Percentiles rank a stretch among this genome's conserved stretches.
Evolutionary conservation across 2,113 vertebrate genomes (phyloP).

Genomic region (Cheirogaleus medius): DNA sequence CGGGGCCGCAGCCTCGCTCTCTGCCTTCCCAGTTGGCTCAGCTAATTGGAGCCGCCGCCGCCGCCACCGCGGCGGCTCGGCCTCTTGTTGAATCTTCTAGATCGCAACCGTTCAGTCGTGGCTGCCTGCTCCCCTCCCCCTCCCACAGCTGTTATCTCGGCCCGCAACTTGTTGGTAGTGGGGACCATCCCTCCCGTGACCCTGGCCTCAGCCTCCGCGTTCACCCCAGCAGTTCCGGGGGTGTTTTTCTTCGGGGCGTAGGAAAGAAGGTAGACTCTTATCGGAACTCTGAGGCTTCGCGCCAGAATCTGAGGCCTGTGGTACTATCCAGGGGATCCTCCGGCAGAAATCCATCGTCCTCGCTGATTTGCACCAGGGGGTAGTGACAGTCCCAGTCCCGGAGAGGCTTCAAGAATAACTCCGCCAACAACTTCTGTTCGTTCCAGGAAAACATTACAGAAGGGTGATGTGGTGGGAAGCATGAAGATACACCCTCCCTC

Average conservation of each 20-base stretch:
- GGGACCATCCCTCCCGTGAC: constrained; percentile 33
- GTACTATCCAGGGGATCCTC: not conserved
- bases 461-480: not conserved
- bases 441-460: constrained; percentile 28
- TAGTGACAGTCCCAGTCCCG: not conserved
- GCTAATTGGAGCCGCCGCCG: constrained; percentile 78
- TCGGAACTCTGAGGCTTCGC: not conserved
- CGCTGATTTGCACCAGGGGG: not conserved
- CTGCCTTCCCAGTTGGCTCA: constrained; percentile 71
- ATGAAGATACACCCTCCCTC: not conserved
- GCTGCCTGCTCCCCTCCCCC: constrained; percentile 64
- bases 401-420: constrained; percentile 10
- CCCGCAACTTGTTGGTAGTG: constrained; percentile 74
- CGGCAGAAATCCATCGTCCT: not conserved
- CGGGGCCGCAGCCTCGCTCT: constrained; percentile 53
- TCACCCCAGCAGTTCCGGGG: constrained; percentile 44
- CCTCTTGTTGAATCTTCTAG: constrained; percentile 83
- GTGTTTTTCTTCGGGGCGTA: not conserved
- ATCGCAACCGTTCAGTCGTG: constrained; percentile 65
- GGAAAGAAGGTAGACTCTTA: not conserved
- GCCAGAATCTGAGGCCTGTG: constrained; percentile 9
- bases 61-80: constrained; percentile 71
- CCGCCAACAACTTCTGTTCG: not conserved
- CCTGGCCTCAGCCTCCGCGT: not conserved
- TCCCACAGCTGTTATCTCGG: constrained; percentile 66